Evolutionary conservation across 2,888 invertebrate species (phyloP), one percentile per base, ranked within the genome.

Genomic region (Phaedon cochleariae): DNA sequence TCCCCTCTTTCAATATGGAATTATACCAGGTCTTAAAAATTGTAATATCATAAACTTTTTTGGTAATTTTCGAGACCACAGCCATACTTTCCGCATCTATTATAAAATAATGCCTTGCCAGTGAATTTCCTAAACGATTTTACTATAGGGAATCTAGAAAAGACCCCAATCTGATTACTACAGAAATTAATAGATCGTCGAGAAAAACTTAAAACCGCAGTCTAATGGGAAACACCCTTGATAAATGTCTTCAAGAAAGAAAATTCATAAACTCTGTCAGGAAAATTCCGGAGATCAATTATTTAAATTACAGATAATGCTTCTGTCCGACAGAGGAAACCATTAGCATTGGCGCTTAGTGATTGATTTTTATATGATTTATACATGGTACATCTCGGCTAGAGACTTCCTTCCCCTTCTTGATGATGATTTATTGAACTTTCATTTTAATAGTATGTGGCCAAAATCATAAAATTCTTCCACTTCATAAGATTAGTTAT

Each of bases 241-340:
- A 77, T 76, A 73, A 76, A 78, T 76, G 76, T 73, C 68, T 71
- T 68, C 69, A 68, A 58, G 62, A 71, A 68, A 67, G 73, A 72
- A 77, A 34, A 76, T 78, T 76, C 76, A 79, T 79, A 79, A 79
- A 80, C 75, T 72, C 75, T 72, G 78, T 77, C 78, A 74, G 74
- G 77, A 73, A 71, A 69, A 74, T 74, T 71, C 72, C 59, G 70
- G 71, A 77, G 76, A 78, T 77, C 76, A 73, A 77, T 78, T 79
- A 79, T 73, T 66, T 62, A 75, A 75, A 74, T 76, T 72, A 72
- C 71, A 69, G 69, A 70, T 73, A 75, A 67, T 67, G 68, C 66
- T 62, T 37, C 41, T 49, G 49, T 49, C 62, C 71, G 72, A 70
- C 64, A 64, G 63, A 62, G 53, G 57, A 65, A 67, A 61, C 64